phyloP scores from a whole-genome alignment of 92 coral and sea anemone genomes.

The Paramuricea clavata region DNA sequence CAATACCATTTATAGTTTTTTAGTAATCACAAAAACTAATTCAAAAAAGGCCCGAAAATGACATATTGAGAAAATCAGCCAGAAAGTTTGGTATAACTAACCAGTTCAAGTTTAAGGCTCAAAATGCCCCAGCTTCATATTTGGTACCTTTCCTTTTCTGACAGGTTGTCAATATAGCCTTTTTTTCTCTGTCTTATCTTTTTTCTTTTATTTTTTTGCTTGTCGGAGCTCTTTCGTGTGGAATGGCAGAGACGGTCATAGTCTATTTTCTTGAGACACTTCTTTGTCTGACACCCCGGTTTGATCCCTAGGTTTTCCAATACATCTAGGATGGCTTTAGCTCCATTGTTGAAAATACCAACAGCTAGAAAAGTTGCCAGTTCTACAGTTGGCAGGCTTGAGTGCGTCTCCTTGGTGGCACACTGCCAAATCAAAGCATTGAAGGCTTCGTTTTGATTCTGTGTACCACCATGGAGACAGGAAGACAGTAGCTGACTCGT shows the following conservation, averaged over 20 bases:
- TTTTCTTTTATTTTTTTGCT: slow-evolving; percentile 52
- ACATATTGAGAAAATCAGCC: slow-evolving; percentile 36
- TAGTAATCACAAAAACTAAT: slow-evolving; percentile 24
- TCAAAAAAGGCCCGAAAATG: slow-evolving; percentile 4
- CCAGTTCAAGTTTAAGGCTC: background rate
- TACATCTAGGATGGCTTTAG: slow-evolving; percentile 7
- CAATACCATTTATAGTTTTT: slow-evolving; percentile 18
- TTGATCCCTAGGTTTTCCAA: slow-evolving; percentile 47
- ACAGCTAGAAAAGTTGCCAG: too few species aligned
- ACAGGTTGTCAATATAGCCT: slow-evolving; percentile 44
- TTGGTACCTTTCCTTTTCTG: slow-evolving; percentile 45
- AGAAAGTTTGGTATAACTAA: slow-evolving; percentile 22
- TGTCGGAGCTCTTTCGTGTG: slow-evolving; percentile 23
- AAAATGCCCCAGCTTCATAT: slow-evolving; percentile 13
- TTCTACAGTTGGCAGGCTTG: too few species aligned
- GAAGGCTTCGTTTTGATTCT: too few species aligned
- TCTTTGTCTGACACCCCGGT: slow-evolving; percentile 41
- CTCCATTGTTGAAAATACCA: slow-evolving; percentile 51
- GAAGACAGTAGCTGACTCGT: too few species aligned
- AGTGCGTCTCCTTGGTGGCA: too few species aligned
- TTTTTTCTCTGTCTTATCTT: slow-evolving; percentile 54
- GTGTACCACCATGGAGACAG: too few species aligned
- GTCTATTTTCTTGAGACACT: slow-evolving; percentile 34
- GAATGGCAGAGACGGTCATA: slow-evolving; percentile 42
- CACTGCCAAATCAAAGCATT: too few species aligned